Evolutionary conservation across 1,140 invertebrate species (phyloP), one percentile per base, ranked within the genome.

Genomic region (Meloidogyne chitwoodi): DNA sequence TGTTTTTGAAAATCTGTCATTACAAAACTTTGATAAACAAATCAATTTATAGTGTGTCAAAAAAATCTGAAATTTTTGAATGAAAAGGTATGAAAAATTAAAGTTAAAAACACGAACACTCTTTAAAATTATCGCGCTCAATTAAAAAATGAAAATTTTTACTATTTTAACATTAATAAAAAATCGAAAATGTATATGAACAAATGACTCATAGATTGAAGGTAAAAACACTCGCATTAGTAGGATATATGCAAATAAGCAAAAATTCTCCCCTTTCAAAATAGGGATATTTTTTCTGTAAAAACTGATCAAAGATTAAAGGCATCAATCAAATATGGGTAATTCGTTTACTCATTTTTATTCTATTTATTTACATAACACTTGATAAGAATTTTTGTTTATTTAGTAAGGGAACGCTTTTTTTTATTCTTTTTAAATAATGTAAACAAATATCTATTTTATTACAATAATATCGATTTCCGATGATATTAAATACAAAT

Each of bases 1-100:
- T 73, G 71, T 22, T 73, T 73, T 73, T 73, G 71, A 56, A 73
- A 26, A 61, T 73, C 71, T 56, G 48, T 56, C 48, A 56, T 56
- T 19, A 56, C 48, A n/a, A 19, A 19, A 56, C 48, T 48, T 6
- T 48, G 44, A 48, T 48, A 6, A 48, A 19, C 2, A 56, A 56
- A 56, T 56, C n/a, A 56, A n/a, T 22, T 56, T 48, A 48, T 48
- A 19, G 16, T 19, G 16, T 11, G 10, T 48, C 10, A 3, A 38
- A 44, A 44, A 44, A 19, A 48, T 48, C 48, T 56, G 19, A 56
- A 56, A 56, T n/a, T 6, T n/a, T 8, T 56, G n/a, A 56, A 44
- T n/a, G n/a, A n/a, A 56, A n/a, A 19, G n/a, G n/a, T n/a, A n/a
- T 56, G n/a, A 56, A 3, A 56, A 56, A n/a, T n/a, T 8, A 56